phyloP scores from a whole-genome alignment of 2,797 vertebrate species.

The Glossophaga mutica region DNA sequence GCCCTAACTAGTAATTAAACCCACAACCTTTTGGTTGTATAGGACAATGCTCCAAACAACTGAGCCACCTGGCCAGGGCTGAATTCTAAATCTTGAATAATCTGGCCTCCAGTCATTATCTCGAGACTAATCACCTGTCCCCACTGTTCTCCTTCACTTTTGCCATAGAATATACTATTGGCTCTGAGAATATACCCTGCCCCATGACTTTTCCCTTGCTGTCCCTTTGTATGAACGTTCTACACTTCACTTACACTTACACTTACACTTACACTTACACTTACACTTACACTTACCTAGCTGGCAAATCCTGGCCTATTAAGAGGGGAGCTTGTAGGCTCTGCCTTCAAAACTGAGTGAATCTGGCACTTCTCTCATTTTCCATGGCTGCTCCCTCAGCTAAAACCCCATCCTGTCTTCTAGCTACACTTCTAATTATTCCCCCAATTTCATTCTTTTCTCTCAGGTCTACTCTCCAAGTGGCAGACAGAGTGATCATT shows the following conservation, averaged over 20 bases:
- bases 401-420: background rate
- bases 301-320: background rate
- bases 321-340: background rate
- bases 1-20: background rate
- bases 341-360: background rate
- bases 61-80: background rate
- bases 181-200: background rate
- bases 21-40: background rate
- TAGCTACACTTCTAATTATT: background rate
- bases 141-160: background rate
- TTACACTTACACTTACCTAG: background rate
- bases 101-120: background rate
- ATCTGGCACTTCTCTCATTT: background rate
- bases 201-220: background rate
- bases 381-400: background rate
- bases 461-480: background rate
- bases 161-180: background rate
- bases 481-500: background rate
- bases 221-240: background rate
- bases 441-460: background rate
- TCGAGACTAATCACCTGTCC: fast-evolving
- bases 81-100: background rate
- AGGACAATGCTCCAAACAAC: background rate
- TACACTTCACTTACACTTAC: background rate
- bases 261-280: background rate